These are phyloP conservation scores for Eublepharis macularius DNA, from an alignment of 2,113 vertebrate genomes.

Conservation along the genomic window DNA sequence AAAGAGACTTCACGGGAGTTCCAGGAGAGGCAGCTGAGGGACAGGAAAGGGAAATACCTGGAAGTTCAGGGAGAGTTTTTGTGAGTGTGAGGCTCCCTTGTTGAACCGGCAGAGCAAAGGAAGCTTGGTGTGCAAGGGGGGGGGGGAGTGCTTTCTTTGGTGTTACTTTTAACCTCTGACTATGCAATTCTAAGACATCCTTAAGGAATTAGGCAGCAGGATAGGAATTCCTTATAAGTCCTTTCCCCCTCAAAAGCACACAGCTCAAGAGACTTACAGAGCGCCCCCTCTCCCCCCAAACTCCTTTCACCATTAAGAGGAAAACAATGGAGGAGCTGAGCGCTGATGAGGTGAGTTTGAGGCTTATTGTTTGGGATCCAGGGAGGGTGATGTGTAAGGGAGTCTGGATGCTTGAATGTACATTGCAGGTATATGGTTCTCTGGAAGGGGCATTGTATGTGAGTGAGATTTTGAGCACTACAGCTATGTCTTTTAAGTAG, in stretches of 20 bases:
- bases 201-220: slow-evolving; percentile 63
- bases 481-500: background rate
- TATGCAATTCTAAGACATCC: slow-evolving; percentile 78
- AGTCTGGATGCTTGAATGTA: background rate
- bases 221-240: slow-evolving; percentile 48
- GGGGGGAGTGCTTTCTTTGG: slow-evolving; percentile 47
- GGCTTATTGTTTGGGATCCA: background rate
- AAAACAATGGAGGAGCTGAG: slow-evolving; percentile 96
- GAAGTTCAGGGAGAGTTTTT: background rate
- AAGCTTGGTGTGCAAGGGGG: background rate
- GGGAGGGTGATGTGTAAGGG: slow-evolving; percentile 22
- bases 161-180: slow-evolving; percentile 64
- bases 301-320: slow-evolving; percentile 82
- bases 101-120: background rate
- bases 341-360: slow-evolving; percentile 92
- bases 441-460: background rate
- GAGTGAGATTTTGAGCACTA: background rate
- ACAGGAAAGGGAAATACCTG: background rate
- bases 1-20: background rate
- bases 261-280: slow-evolving; percentile 47
- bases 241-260: slow-evolving; percentile 17
- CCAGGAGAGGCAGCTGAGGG: background rate
- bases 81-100: background rate
- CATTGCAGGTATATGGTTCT: background rate
- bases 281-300: slow-evolving; percentile 46